Percentiles rank a stretch among this genome's conserved stretches.
Evolutionary conservation across 1,140 invertebrate genomes (phyloP).

Genomic region (Drosophila repletoides): DNA sequence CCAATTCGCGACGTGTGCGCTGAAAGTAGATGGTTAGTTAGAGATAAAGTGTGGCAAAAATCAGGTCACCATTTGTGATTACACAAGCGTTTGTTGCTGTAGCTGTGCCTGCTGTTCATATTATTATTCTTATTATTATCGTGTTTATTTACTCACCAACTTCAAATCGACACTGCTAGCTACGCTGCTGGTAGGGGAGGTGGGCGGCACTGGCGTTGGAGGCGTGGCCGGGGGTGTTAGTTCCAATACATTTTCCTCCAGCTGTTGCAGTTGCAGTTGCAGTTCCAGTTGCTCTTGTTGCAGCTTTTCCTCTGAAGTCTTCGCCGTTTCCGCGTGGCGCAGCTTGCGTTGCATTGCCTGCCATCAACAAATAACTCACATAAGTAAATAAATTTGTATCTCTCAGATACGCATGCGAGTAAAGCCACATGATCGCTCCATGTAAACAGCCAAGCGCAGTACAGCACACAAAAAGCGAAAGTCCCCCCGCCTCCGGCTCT

Average conservation of each 20-base stretch:
- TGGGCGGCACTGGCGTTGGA: constrained; percentile 53
- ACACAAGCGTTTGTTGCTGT: constrained; percentile 10
- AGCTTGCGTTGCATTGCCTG: constrained; percentile 69
- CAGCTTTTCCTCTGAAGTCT: constrained; percentile 22
- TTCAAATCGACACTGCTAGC: constrained; percentile 53
- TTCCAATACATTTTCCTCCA: constrained; percentile 58
- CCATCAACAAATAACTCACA: constrained; percentile 44
- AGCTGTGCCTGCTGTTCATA: background rate
- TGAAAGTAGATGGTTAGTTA: background rate
- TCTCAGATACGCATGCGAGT: constrained; percentile 30
- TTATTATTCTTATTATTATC: background rate
- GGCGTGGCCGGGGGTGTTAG: constrained; percentile 62
- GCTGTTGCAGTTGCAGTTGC: constrained; percentile 14
- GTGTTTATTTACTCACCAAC: constrained; percentile 39
- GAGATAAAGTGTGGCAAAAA: background rate
- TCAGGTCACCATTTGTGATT: constrained; percentile 16
- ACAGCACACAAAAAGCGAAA: constrained; percentile 63
- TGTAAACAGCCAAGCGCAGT: no score
- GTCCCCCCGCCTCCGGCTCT: constrained; percentile 4
- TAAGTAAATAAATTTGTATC: constrained; percentile 53
- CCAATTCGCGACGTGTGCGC: constrained; percentile 61
- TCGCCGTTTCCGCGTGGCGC: constrained; percentile 37
- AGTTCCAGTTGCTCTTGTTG: background rate
- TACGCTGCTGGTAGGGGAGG: constrained; percentile 57
- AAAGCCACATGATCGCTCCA: constrained; percentile 33